These are phyloP conservation scores for Agrilus planipennis DNA, from an alignment of 1,140 invertebrate species.

Conservation along the genomic window DNA sequence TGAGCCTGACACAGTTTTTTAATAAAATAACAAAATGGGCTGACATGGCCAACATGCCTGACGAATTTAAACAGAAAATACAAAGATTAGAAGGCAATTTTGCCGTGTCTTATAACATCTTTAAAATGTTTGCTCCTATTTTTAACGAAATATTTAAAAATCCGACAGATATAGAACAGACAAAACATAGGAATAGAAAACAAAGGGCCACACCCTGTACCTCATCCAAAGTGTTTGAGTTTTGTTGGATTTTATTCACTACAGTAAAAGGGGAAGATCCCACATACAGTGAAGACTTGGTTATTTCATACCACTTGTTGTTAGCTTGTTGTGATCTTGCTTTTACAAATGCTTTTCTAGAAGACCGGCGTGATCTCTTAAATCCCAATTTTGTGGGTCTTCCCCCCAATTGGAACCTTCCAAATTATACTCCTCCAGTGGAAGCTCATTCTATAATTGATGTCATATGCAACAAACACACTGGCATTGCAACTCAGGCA, in stretches of 20 bases:
- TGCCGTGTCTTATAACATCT: constrained; percentile 87
- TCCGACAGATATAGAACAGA: constrained; percentile 37
- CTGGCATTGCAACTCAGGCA: constrained; percentile 74
- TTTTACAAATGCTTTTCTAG: constrained; percentile 73
- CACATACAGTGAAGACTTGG: constrained; percentile 79
- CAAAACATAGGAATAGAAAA: constrained; percentile 54
- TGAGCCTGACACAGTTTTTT: constrained; percentile 91
- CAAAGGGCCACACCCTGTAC: constrained; percentile 60
- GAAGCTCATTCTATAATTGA: constrained; percentile 74
- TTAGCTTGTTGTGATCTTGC: constrained; percentile 84
- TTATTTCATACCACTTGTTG: constrained; percentile 88
- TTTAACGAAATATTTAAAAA: constrained; percentile 72
- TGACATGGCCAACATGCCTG: constrained; percentile 81
- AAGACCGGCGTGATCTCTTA: constrained; percentile 70
- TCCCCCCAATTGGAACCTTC: constrained; percentile 55
- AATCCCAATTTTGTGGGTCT: constrained; percentile 78
- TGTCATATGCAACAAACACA: constrained; percentile 65
- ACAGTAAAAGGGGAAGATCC: constrained; percentile 79
- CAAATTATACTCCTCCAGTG: constrained; percentile 49
- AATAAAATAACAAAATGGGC: constrained; percentile 92
- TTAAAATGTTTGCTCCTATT: constrained; percentile 85
- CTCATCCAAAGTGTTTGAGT: constrained; percentile 74
- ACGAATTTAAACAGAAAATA: constrained; percentile 76
- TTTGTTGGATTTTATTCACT: constrained; percentile 87
- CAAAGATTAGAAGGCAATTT: constrained; percentile 84